These are phyloP conservation scores for Alouatta caraya DNA, from an alignment of 2,797 vertebrate genomes.

Conservation along the genomic window DNA sequence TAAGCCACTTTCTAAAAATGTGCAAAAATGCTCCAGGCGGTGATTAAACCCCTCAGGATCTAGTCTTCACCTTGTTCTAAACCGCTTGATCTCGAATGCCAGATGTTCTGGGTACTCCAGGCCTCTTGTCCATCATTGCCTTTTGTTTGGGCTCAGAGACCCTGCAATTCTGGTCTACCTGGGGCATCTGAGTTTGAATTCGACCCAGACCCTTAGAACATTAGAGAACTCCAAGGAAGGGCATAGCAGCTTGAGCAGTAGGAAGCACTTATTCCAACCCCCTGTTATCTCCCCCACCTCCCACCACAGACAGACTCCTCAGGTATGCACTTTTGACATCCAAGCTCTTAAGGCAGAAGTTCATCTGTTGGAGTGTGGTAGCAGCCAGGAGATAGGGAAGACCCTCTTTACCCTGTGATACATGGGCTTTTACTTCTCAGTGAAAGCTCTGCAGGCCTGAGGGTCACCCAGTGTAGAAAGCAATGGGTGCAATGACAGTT, in stretches of 20 bases:
- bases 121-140: not conserved
- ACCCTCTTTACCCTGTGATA: not conserved
- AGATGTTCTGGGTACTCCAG: not conserved
- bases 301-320: not conserved
- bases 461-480: not conserved
- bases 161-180: not conserved
- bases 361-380: not conserved
- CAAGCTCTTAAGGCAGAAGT: not conserved
- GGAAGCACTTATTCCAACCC: not conserved
- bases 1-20: not conserved
- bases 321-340: not conserved
- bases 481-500: not conserved
- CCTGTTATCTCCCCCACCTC: too few species aligned
- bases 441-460: not conserved
- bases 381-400: not conserved
- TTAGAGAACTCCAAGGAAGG: not conserved
- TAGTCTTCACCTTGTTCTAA: not conserved
- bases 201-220: not conserved
- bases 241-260: not conserved
- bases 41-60: not conserved
- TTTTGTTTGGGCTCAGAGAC: not conserved
- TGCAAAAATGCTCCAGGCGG: not conserved
- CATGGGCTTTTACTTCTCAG: not conserved
- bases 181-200: not conserved
- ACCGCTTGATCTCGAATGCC: not conserved